A percentile compares a stretch with the other conserved stretches of the same genome.
phyloP scores from a whole-genome alignment of 2,113 vertebrate species.

The Meriones unguiculatus region DNA sequence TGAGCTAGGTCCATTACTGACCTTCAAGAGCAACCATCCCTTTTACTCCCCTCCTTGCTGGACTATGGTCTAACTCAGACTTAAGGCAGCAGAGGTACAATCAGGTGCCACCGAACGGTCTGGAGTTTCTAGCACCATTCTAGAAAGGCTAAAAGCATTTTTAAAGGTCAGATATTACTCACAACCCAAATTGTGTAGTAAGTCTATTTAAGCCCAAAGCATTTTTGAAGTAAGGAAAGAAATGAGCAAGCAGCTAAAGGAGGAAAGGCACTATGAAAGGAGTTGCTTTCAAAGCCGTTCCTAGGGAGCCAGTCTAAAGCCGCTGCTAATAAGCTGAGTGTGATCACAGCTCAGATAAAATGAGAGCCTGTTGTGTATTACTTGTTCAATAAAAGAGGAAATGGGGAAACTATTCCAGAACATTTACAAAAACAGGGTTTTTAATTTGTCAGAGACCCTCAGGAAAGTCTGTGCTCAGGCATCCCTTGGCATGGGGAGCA shows the following conservation, averaged over 20 bases:
- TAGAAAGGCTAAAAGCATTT: neutral
- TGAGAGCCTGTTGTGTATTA: neutral
- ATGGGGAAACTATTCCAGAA: neutral
- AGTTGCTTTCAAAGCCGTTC: neutral
- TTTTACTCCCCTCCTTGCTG: rapidly evolving
- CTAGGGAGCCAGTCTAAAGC: neutral
- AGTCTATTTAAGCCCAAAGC: neutral
- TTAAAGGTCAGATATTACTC: neutral
- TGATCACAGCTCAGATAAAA: neutral
- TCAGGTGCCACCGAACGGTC: rapidly evolving
- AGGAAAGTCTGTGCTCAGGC: constrained; percentile 4
- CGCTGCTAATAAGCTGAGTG: neutral
- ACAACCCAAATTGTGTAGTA: neutral
- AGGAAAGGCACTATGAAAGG: neutral
- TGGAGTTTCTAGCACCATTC: neutral
- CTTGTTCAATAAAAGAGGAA: neutral
- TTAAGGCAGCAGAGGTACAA: too few relatives aligned
- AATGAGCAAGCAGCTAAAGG: neutral
- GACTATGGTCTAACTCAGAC: rapidly evolving
- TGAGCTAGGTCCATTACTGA: rapidly evolving
- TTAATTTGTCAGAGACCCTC: neutral
- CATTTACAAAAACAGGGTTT: neutral
- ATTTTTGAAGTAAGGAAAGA: neutral
- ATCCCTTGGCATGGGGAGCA: neutral
- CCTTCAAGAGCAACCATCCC: neutral